Percentiles rank a stretch among this genome's conserved stretches.
Conservation (phyloP, 2,797 vertebrate genomes). For the Schizopygopsis malacanthus region DNA sequence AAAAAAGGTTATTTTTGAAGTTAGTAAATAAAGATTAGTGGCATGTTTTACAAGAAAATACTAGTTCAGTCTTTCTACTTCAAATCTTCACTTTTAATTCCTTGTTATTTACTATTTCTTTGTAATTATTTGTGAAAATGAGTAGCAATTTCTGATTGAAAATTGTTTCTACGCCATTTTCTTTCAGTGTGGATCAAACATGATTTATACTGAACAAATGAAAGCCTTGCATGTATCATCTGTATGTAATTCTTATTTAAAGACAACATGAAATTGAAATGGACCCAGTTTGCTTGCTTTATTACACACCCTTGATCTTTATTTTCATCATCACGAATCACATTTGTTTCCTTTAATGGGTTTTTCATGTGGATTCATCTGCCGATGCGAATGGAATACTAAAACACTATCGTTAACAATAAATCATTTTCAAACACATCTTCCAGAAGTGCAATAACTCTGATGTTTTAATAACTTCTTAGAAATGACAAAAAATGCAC, state of each 20-base stretch:
- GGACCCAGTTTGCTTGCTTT: background rate
- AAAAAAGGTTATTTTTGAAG: background rate
- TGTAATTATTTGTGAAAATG: background rate
- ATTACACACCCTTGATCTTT: background rate
- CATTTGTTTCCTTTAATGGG: no score
- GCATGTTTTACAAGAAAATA: no score
- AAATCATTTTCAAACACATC: no score
- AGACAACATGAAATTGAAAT: background rate
- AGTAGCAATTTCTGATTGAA: no score
- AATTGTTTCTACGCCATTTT: background rate
- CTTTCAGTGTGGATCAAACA: background rate
- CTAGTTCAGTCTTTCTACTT: no score
- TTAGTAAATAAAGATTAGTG: background rate
- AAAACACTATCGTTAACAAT: no score
- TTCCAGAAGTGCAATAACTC: no score
- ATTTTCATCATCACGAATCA: background rate
- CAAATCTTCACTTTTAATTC: background rate
- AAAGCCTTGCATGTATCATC: background rate
- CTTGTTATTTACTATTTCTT: background rate
- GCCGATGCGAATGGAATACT: no score
- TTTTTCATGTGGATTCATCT: no score
- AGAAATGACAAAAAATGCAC: no score
- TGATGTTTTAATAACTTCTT: no score
- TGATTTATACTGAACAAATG: background rate
- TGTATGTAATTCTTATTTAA: background rate